A percentile compares a stretch with the other conserved stretches of the same genome.
Conservation (phyloP, 2,797 vertebrate genomes). For the Okamejei kenojei region DNA sequence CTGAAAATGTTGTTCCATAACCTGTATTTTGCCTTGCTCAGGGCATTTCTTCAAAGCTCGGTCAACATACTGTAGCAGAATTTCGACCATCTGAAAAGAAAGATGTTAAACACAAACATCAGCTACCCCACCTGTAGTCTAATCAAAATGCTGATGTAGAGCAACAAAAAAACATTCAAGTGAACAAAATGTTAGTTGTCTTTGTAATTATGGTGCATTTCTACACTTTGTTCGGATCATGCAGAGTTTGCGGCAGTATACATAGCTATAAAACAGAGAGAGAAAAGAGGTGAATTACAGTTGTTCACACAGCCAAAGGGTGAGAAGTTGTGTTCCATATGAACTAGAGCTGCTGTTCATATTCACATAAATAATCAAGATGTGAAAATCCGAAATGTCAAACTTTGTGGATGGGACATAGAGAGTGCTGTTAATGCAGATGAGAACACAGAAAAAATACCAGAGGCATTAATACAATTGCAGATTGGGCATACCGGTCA, state of each 20-base stretch:
- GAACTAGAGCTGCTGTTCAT: neutral
- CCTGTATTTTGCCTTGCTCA: slow-evolving; percentile 89
- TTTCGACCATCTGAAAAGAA: slow-evolving; percentile 78
- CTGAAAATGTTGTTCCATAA: slow-evolving; percentile 95
- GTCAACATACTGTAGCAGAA: slow-evolving; percentile 81
- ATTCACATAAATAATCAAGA: neutral
- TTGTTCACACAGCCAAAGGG: neutral
- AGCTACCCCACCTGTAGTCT: neutral
- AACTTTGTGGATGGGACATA: neutral
- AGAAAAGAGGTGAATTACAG: neutral
- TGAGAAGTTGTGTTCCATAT: neutral
- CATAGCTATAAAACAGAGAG: neutral
- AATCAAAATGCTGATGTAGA: neutral
- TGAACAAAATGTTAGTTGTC: neutral
- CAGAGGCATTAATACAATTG: neutral
- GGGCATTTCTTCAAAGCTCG: slow-evolving; percentile 83
- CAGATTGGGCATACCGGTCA: neutral
- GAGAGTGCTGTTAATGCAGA: neutral
- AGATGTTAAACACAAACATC: neutral
- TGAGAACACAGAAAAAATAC: too few relatives aligned
- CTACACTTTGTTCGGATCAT: neutral
- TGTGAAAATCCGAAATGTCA: neutral
- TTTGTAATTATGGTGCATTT: neutral
- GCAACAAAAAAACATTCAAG: neutral
- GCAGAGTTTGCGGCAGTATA: neutral